Evolutionary conservation across 2,113 vertebrate genomes (phyloP).

Genomic region (Archilochus colubris): DNA sequence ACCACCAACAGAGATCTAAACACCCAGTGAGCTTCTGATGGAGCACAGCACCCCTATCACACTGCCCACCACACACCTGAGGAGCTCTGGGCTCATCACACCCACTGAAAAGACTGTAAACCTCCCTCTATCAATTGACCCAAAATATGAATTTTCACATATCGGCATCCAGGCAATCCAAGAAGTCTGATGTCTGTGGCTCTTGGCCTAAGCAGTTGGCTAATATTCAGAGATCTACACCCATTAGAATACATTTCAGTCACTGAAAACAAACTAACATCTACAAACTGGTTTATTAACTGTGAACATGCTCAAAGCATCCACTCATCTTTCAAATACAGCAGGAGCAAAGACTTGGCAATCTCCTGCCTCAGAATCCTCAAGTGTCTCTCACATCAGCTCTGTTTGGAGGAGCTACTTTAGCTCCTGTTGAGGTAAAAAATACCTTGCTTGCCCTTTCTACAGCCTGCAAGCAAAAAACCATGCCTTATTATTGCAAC

Average conservation of each 20-base stretch:
- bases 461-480: background rate
- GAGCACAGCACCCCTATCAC: background rate
- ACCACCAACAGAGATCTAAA: fast-evolving
- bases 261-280: background rate
- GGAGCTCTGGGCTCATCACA: background rate
- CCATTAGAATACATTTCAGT: background rate
- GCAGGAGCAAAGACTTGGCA: background rate
- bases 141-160: background rate
- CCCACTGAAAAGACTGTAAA: background rate
- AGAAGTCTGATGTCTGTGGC: background rate
- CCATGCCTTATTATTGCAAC: background rate
- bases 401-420: background rate
- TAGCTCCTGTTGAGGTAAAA: background rate
- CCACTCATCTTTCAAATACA: background rate
- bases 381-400: background rate
- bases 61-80: fast-evolving
- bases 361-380: conserved; percentile 15
- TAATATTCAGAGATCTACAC: background rate
- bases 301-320: background rate
- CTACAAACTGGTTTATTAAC: background rate
- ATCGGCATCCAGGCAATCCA: background rate
- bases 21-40: fast-evolving
- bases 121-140: background rate
- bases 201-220: background rate
- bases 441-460: background rate